Percentiles rank a stretch among this genome's conserved stretches.
Conservation (phyloP, 2,888 invertebrate species). For the Scotopteryx bipunctaria region DNA sequence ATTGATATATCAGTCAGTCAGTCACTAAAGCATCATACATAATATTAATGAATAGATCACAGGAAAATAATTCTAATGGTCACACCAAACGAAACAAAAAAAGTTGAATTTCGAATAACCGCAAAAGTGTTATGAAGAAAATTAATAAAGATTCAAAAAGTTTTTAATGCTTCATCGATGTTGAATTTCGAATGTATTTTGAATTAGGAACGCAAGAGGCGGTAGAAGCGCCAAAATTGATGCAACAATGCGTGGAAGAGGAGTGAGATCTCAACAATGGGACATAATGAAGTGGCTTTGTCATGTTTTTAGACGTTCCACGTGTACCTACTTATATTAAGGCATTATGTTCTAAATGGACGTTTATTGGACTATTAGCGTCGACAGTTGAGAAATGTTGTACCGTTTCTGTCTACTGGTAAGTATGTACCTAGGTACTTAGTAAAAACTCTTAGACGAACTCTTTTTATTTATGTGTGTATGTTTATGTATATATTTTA, state of each 20-base stretch:
- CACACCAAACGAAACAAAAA: neutral
- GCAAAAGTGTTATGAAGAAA: neutral
- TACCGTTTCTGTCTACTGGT: no score
- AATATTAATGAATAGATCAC: no score
- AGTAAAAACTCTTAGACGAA: no score
- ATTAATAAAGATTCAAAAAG: slow-evolving; percentile 1
- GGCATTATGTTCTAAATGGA: slow-evolving; percentile 74
- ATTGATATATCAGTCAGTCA: no score
- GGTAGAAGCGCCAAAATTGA: slow-evolving; percentile 39
- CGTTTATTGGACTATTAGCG: slow-evolving; percentile 74
- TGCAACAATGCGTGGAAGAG: slow-evolving; percentile 61
- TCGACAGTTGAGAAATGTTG: slow-evolving; percentile 48
- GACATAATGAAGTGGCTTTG: slow-evolving; percentile 63
- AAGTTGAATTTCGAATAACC: slow-evolving; percentile 7
- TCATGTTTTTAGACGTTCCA: slow-evolving; percentile 55
- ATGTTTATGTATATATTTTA: no score
- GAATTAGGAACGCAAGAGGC: slow-evolving; percentile 29
- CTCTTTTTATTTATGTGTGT: no score
- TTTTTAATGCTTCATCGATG: slow-evolving; percentile 6
- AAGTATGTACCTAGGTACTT: no score
- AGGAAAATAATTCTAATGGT: slow-evolving; percentile 1
- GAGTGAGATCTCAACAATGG: slow-evolving; percentile 69
- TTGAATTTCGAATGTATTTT: slow-evolving; percentile 18
- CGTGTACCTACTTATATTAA: slow-evolving; percentile 72
- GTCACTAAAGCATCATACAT: no score